Conservation (phyloP, 2,113 vertebrate species). For the Gila orcuttii region DNA sequence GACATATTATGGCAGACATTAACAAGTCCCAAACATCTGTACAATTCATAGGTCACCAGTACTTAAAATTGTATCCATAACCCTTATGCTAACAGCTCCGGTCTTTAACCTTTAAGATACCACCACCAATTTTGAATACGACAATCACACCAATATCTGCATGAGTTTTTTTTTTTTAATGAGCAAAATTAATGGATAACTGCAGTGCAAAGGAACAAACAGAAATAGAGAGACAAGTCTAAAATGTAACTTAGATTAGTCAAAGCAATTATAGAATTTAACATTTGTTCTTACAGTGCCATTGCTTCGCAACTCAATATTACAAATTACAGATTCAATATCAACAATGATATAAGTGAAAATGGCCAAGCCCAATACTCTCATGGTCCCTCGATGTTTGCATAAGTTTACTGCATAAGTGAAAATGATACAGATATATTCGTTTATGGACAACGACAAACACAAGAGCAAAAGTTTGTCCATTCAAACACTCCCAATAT, state of each 20-base stretch:
- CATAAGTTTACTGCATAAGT: not conserved
- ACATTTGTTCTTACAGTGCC: slow-evolving; percentile 1
- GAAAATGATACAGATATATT: not conserved
- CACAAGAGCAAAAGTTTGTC: not conserved
- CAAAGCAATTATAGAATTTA: not conserved
- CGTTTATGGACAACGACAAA: not conserved
- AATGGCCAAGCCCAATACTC: not conserved
- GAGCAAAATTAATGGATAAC: not conserved
- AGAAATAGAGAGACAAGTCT: not conserved
- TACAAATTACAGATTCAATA: not conserved
- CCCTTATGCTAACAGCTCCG: not conserved
- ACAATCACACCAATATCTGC: not conserved
- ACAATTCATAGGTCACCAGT: not conserved
- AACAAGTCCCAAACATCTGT: not conserved
- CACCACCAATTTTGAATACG: not conserved
- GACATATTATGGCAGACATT: not conserved
- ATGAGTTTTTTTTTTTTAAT: not conserved
- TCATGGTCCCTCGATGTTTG: not conserved
- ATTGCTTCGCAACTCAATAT: slow-evolving; percentile 1
- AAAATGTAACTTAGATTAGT: not conserved
- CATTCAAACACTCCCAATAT: not conserved
- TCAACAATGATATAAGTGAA: not conserved
- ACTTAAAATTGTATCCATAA: not conserved
- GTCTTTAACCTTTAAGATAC: not conserved
- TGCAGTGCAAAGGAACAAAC: not conserved